These are phyloP conservation scores for Cheirogaleus medius DNA, from an alignment of 2,113 vertebrate species.

Conservation along the genomic window DNA sequence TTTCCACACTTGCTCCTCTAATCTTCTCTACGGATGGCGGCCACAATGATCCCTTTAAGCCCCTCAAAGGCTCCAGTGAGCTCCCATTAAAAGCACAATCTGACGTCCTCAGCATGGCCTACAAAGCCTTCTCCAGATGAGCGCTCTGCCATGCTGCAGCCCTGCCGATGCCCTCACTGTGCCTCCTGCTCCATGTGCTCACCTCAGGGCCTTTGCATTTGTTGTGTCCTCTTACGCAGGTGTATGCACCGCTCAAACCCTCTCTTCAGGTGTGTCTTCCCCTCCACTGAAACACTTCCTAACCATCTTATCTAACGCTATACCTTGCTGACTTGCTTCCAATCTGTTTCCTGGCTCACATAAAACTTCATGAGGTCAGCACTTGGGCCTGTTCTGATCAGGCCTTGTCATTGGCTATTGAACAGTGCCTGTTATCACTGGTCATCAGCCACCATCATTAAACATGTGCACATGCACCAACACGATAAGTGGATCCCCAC, in stretches of 20 bases:
- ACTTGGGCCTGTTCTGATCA: no score
- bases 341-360: neutral
- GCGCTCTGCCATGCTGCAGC: no score
- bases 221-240: neutral
- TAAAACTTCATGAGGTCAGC: neutral
- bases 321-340: neutral
- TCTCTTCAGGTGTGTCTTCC: neutral
- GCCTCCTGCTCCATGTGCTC: rapidly evolving
- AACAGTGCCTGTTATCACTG: neutral
- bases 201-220: neutral
- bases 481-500: rapidly evolving
- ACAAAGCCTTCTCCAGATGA: neutral
- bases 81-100: neutral
- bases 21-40: neutral
- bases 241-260: rapidly evolving
- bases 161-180: rapidly evolving
- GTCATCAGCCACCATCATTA: rapidly evolving
- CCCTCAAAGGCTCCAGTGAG: neutral
- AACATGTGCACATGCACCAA: rapidly evolving
- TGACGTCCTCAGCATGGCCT: rapidly evolving
- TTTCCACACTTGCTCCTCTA: rapidly evolving
- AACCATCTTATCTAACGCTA: rapidly evolving
- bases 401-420: neutral
- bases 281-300: neutral
- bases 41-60: neutral